Conservation (phyloP, 2,113 vertebrate species). For the Callopanchax toddi region DNA sequence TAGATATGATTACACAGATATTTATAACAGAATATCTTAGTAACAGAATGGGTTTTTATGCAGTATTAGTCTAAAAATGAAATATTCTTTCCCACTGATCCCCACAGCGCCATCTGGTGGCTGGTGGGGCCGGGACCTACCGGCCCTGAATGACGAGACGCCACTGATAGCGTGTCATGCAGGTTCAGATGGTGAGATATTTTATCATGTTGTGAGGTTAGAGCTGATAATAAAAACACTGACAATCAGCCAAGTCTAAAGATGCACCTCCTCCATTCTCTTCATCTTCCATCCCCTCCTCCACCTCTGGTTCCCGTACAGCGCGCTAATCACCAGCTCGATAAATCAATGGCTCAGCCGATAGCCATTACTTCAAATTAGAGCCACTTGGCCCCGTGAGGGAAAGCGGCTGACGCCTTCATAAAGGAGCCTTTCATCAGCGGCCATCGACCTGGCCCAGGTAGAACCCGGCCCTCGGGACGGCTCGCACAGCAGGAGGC, state of each 20-base stretch:
- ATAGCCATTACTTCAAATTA: slow-evolving; percentile 70
- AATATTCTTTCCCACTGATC: too few species aligned
- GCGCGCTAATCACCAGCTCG: slow-evolving; percentile 63
- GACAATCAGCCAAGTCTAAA: slow-evolving; percentile 3
- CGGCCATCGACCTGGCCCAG: slow-evolving; percentile 56
- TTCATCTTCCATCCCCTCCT: not conserved
- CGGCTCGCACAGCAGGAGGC: slow-evolving; percentile 19
- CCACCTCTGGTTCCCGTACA: slow-evolving; percentile 41
- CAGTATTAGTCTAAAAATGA: too few species aligned
- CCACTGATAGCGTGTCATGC: too few species aligned
- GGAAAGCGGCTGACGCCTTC: slow-evolving; percentile 70
- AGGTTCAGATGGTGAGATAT: too few species aligned
- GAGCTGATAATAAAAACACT: too few species aligned
- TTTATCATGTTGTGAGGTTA: too few species aligned
- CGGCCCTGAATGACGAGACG: too few species aligned
- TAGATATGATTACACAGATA: too few species aligned
- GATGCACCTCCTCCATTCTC: slow-evolving; percentile 1
- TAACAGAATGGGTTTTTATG: too few species aligned
- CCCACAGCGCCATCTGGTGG: too few species aligned
- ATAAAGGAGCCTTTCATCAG: slow-evolving; percentile 69
- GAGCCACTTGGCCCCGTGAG: slow-evolving; percentile 44
- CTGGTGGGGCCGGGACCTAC: too few species aligned
- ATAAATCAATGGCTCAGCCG: slow-evolving; percentile 61
- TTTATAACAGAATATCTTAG: too few species aligned
- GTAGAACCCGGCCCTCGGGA: slow-evolving; percentile 31